A percentile compares a stretch with the other conserved stretches of the same genome.
phyloP scores from a whole-genome alignment of 2,797 vertebrate species.

The Tamandua tetradactyla region DNA sequence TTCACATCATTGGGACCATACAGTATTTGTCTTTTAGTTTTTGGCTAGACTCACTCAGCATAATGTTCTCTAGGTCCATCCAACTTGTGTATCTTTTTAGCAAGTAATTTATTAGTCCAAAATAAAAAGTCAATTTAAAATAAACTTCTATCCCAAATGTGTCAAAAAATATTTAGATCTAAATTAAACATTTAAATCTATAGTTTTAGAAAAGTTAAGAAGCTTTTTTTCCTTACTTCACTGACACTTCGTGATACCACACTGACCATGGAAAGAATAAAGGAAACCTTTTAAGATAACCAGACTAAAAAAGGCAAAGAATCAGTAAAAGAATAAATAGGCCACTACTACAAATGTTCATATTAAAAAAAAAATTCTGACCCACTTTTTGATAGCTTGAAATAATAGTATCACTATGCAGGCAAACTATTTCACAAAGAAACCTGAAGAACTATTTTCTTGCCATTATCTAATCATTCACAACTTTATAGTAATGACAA shows the following conservation, averaged over 20 bases:
- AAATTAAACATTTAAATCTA: constrained; percentile 1
- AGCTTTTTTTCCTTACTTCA: neutral
- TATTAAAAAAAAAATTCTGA: neutral
- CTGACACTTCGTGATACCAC: neutral
- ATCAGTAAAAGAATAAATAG: neutral
- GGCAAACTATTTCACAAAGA: neutral
- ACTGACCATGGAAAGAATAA: neutral
- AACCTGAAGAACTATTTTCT: neutral
- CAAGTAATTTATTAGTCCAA: constrained; percentile 19
- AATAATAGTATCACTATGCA: neutral
- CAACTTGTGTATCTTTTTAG: neutral
- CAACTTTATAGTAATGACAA: neutral
- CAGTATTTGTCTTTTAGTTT: no score
- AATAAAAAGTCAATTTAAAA: neutral
- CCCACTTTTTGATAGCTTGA: neutral
- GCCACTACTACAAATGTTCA: neutral
- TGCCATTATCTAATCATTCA: neutral
- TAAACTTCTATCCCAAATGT: neutral
- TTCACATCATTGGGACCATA: no score
- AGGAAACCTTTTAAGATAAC: neutral
- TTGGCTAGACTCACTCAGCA: no score
- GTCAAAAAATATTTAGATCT: neutral
- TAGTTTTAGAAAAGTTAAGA: constrained; percentile 20
- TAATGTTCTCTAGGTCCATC: no score
- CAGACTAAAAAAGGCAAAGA: constrained; percentile 29